These are phyloP conservation scores for Holacanthus passer DNA, from an alignment of 2,113 vertebrate genomes.

Conservation along the genomic window DNA sequence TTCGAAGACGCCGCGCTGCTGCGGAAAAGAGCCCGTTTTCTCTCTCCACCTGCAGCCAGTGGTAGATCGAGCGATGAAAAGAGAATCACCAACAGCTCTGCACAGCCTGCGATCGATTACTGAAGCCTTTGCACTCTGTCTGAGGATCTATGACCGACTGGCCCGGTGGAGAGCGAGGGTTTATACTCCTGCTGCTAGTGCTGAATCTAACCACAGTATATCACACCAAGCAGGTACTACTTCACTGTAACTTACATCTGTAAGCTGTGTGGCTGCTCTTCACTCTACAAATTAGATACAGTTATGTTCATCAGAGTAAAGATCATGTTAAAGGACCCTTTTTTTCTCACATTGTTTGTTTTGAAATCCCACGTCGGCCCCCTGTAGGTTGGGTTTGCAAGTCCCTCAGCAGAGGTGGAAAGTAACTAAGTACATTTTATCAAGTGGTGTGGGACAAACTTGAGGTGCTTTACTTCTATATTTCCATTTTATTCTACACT, in stretches of 20 bases:
- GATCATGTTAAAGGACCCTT: no score
- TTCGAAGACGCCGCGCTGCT: not conserved
- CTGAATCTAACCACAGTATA: slow-evolving; percentile 5
- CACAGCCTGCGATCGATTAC: slow-evolving; percentile 16
- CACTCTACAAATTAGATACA: not conserved
- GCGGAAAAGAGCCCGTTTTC: not conserved
- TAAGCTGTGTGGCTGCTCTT: not conserved
- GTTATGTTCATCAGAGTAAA: not conserved
- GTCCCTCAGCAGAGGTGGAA: no score
- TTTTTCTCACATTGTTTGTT: not conserved
- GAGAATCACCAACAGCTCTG: slow-evolving; percentile 19
- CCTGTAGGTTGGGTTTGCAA: no score
- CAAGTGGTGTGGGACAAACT: no score
- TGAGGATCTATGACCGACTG: slow-evolving; percentile 5
- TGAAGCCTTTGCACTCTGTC: slow-evolving; percentile 22
- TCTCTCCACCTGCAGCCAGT: not conserved
- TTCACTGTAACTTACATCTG: not conserved
- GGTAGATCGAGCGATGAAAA: slow-evolving; percentile 11
- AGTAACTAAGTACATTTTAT: no score
- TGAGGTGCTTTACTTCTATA: no score
- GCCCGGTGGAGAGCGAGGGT: not conserved
- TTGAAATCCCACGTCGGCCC: no score
- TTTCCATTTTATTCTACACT: no score
- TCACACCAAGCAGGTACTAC: not conserved
- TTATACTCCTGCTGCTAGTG: slow-evolving; percentile 16